phyloP scores from a whole-genome alignment of 2,888 invertebrate species.

The Itoplectis maculator region DNA sequence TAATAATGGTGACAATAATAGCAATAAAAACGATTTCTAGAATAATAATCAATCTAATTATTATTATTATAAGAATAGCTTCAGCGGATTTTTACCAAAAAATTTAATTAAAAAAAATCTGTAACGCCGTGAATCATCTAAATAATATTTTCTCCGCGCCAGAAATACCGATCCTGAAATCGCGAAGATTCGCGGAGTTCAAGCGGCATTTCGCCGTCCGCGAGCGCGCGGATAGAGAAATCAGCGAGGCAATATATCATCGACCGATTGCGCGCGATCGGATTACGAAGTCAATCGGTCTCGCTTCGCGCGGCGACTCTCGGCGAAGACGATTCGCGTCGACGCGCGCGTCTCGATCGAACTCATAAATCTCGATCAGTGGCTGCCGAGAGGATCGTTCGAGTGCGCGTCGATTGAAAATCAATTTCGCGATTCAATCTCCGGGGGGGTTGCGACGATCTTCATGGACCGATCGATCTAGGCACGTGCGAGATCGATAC shows the following conservation, averaged over 20 bases:
- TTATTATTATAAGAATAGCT: too few species aligned
- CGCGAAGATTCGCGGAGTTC: too few species aligned
- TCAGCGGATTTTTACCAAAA: too few species aligned
- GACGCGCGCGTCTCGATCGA: conserved; percentile 6
- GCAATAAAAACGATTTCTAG: too few species aligned
- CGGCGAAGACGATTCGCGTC: conserved; percentile 15
- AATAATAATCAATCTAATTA: too few species aligned
- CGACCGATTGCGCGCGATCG: neutral
- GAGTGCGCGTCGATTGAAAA: conserved; percentile 57
- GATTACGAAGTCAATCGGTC: conserved; percentile 21
- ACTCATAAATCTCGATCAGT: conserved; percentile 44
- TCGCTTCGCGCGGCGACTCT: conserved; percentile 2
- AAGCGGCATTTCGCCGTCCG: too few species aligned
- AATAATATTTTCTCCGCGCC: too few species aligned
- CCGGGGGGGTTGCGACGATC: neutral
- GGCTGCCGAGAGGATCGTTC: conserved; percentile 30
- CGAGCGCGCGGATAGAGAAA: neutral
- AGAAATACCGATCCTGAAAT: too few species aligned
- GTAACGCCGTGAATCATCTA: too few species aligned
- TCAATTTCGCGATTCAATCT: conserved; percentile 58
- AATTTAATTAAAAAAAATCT: too few species aligned
- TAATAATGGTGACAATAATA: too few species aligned
- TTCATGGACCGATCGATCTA: too few species aligned
- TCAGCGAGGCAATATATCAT: neutral
- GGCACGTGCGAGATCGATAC: conserved; percentile 60